Evolutionary conservation across 2,113 vertebrate species (phyloP).

Genomic region (Myotis yumanensis): DNA sequence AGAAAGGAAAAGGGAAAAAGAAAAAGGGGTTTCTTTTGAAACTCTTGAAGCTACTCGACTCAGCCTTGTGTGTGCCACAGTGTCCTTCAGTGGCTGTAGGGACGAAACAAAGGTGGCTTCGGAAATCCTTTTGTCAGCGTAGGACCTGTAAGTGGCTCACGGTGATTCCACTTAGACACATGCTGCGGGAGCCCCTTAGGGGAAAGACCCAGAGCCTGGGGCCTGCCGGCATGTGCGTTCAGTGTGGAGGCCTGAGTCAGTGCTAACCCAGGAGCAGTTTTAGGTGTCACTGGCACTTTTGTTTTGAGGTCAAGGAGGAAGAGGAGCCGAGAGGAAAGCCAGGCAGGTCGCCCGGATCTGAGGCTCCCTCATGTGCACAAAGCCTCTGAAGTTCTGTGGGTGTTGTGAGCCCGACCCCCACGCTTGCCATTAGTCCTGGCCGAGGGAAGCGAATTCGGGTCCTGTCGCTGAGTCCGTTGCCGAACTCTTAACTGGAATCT

Average conservation of each 20-base stretch:
- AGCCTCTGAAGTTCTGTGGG: background rate
- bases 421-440: background rate
- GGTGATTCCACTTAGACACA: background rate
- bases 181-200: too few relatives aligned
- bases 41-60: background rate
- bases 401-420: background rate
- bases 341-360: rapidly evolving
- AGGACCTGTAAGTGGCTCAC: background rate
- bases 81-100: background rate
- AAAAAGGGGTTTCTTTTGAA: background rate
- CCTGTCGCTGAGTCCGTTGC: background rate
- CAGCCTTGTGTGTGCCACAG: background rate
- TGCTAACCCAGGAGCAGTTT: background rate
- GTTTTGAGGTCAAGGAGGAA: background rate
- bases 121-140: background rate
- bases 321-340: background rate
- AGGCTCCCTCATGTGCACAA: background rate
- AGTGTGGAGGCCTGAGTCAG: background rate
- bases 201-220: background rate
- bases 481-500: background rate
- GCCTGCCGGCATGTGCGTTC: background rate
- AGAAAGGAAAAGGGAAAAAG: background rate
- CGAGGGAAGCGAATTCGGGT: background rate
- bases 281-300: background rate
- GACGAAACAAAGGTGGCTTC: background rate